Evolutionary conservation across 2,113 vertebrate genomes (phyloP).

Genomic region (Dermatemys mawii): DNA sequence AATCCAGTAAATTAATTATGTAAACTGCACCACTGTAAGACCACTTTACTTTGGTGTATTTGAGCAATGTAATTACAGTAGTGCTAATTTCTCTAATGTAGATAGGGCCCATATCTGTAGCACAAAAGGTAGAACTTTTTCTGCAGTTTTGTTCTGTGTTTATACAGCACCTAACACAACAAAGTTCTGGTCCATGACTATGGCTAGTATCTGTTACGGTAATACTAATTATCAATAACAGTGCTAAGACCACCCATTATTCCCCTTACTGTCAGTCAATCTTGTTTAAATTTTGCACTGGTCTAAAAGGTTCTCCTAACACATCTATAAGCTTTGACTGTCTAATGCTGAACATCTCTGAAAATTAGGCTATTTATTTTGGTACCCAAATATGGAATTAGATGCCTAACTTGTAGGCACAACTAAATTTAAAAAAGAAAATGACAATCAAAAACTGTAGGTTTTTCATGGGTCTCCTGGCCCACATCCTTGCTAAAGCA

Average conservation of each 20-base stretch:
- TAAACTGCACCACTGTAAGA: accelerated
- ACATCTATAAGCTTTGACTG: background rate
- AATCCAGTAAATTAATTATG: background rate
- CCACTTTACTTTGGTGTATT: background rate
- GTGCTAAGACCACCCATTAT: background rate
- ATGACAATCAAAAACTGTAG: background rate
- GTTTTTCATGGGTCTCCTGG: background rate
- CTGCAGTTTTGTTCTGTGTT: background rate
- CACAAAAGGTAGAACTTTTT: background rate
- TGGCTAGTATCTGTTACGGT: background rate
- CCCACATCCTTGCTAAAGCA: background rate
- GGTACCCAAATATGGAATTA: background rate
- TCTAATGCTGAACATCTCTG: background rate
- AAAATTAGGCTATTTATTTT: background rate
- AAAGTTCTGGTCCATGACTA: background rate
- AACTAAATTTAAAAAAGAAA: too few species aligned
- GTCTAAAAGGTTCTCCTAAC: background rate
- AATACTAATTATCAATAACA: background rate
- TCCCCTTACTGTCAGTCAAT: background rate
- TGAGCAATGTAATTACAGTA: background rate
- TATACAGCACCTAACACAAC: background rate
- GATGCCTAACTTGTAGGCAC: too few species aligned
- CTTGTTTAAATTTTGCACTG: background rate
- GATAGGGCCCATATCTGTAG: background rate
- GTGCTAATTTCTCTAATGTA: background rate